Percentiles rank a stretch among this genome's conserved stretches.
phyloP scores from a whole-genome alignment of 35 echinoderm and acorn worm species.

The Apostichopus californicus region DNA sequence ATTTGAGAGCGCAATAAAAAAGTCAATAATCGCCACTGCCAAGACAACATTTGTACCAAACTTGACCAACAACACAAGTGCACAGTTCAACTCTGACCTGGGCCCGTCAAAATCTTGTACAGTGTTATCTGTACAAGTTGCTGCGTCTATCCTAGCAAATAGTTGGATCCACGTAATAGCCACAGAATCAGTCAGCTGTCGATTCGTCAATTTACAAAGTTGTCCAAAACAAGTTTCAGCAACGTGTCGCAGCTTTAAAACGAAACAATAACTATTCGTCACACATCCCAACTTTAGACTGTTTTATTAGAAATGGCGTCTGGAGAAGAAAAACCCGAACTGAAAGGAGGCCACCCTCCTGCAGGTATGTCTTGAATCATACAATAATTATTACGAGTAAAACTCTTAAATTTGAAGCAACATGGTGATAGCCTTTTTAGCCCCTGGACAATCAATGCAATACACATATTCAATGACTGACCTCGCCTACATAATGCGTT shows the following conservation, averaged over 20 bases:
- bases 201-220: neutral
- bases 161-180: neutral
- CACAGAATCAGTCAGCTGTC: neutral
- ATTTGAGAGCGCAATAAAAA: no score
- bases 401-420: neutral
- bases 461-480: neutral
- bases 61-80: no score
- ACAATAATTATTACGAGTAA: neutral
- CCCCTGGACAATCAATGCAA: neutral
- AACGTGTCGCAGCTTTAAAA: neutral
- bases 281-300: neutral
- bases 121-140: no score
- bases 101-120: no score
- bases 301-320: slow-evolving; percentile 17
- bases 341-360: slow-evolving; percentile 35
- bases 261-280: neutral
- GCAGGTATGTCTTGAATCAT: neutral
- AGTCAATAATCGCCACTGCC: no score
- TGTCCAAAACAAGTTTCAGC: neutral
- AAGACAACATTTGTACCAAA: no score
- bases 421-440: neutral
- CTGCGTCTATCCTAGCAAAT: neutral
- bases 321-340: slow-evolving; percentile 12
- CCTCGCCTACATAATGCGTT: neutral
- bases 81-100: no score